Conservation (phyloP, 2,888 invertebrate species). For the Parelbella ahira region DNA sequence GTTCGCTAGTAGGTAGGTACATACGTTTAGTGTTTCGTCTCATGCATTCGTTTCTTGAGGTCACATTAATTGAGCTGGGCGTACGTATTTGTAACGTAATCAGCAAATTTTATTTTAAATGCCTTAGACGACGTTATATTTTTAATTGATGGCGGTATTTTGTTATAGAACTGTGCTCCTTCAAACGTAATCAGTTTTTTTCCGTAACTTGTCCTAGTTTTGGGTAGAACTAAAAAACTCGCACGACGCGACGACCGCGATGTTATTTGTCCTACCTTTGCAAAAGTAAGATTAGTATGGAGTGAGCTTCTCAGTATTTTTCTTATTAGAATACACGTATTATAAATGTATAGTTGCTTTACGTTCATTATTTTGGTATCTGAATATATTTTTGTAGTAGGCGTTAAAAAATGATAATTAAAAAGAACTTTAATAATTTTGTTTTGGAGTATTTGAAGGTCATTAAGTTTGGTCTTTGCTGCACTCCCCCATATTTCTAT, state of each 20-base stretch:
- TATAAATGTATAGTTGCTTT: too few species aligned
- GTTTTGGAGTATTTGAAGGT: conserved; percentile 19
- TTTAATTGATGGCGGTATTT: conserved; percentile 1
- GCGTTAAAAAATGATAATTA: conserved; percentile 17
- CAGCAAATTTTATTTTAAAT: conserved; percentile 1
- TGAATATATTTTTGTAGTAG: conserved; percentile 15
- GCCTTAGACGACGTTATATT: neutral
- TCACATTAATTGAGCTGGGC: too few species aligned
- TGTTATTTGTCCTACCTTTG: neutral
- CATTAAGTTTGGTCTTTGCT: neutral
- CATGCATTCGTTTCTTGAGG: too few species aligned
- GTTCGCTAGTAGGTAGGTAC: too few species aligned
- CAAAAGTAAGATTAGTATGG: neutral
- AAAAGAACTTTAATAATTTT: conserved; percentile 24
- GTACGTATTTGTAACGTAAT: too few species aligned
- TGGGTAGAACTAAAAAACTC: conserved; percentile 7
- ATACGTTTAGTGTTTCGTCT: too few species aligned
- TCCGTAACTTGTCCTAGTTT: conserved; percentile 8
- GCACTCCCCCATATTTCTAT: conserved; percentile 22
- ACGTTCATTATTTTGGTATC: conserved; percentile 12
- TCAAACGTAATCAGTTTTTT: conserved; percentile 7
- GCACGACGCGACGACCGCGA: conserved; percentile 1
- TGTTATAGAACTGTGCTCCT: conserved; percentile 2
- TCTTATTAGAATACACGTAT: conserved; percentile 14
- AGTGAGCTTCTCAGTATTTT: conserved; percentile 5